Evolutionary conservation across 2,113 vertebrate species (phyloP).

Genomic region (Haplochromis vanheusdeni): DNA sequence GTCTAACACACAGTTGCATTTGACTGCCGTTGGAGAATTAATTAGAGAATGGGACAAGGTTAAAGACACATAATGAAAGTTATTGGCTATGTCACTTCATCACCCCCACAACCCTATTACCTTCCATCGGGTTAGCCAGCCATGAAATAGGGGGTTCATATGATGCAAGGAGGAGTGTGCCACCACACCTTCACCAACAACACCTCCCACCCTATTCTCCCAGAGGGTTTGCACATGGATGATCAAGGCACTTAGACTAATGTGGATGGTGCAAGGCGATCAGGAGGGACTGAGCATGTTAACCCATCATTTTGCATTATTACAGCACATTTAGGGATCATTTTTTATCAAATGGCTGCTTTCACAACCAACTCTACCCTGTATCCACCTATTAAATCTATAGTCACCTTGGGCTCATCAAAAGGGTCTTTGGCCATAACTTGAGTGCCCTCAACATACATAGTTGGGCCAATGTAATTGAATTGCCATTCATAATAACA

Average conservation of each 20-base stretch:
- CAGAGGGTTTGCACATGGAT: constrained; percentile 59
- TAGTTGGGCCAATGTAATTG: not conserved
- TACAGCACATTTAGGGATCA: constrained; percentile 20
- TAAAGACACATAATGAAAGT: constrained; percentile 71
- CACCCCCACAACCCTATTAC: constrained; percentile 57
- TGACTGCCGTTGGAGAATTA: constrained; percentile 62
- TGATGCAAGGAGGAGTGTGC: constrained; percentile 57
- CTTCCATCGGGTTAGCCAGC: constrained; percentile 66
- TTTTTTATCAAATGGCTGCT: constrained; percentile 11
- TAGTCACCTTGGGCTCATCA: not conserved
- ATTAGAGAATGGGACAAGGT: constrained; percentile 66
- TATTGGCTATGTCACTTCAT: constrained; percentile 72
- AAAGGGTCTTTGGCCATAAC: not conserved
- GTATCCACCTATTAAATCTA: not conserved
- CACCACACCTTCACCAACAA: constrained; percentile 30
- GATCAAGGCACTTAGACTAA: constrained; percentile 68
- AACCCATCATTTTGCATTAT: constrained; percentile 42
- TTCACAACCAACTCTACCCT: not conserved
- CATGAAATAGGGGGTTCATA: constrained; percentile 71
- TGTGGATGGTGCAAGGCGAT: constrained; percentile 32
- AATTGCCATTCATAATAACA: not conserved
- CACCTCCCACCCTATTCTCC: constrained; percentile 27
- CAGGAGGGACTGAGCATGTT: constrained; percentile 13
- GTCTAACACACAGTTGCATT: not conserved
- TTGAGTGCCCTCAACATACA: not conserved